These are phyloP conservation scores for Manduca sexta DNA, from an alignment of 1,140 invertebrate genomes.

Conservation along the genomic window DNA sequence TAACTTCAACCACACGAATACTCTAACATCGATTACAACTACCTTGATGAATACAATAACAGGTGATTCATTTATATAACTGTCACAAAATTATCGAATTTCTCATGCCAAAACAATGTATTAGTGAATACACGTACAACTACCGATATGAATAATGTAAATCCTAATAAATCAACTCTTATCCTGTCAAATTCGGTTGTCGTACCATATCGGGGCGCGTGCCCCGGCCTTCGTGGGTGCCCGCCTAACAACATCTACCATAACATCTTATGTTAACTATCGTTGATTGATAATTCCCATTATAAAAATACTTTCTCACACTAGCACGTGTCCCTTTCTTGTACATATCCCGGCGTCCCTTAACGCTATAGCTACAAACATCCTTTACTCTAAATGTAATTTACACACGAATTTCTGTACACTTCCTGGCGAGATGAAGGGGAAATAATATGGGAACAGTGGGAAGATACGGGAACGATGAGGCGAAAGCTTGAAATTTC, in stretches of 20 bases:
- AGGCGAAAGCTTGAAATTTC: slow-evolving; percentile 65
- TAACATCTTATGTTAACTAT: slow-evolving; percentile 50
- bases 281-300: slow-evolving; percentile 55
- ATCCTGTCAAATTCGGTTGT: slow-evolving; percentile 45
- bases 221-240: slow-evolving; percentile 29
- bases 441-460: slow-evolving; percentile 12
- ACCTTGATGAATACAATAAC: slow-evolving; percentile 70
- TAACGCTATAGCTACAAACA: slow-evolving; percentile 55
- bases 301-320: slow-evolving; percentile 65
- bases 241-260: slow-evolving; percentile 41
- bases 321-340: slow-evolving; percentile 29
- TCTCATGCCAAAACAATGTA: slow-evolving; percentile 46
- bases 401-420: slow-evolving; percentile 59
- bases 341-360: slow-evolving; percentile 52
- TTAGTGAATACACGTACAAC: slow-evolving; percentile 44
- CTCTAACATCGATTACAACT: slow-evolving; percentile 67
- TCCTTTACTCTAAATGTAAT: slow-evolving; percentile 46
- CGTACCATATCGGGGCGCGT: slow-evolving; percentile 22
- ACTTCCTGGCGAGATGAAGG: slow-evolving; percentile 52
- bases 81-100: slow-evolving; percentile 53
- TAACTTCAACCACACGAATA: slow-evolving; percentile 10
- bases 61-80: slow-evolving; percentile 58
- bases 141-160: slow-evolving; percentile 66
- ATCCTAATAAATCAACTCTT: slow-evolving; percentile 33
- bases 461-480: slow-evolving; percentile 34